These are phyloP conservation scores for Helicoverpa assulta DNA, from an alignment of 2,888 invertebrate species.

Conservation along the genomic window DNA sequence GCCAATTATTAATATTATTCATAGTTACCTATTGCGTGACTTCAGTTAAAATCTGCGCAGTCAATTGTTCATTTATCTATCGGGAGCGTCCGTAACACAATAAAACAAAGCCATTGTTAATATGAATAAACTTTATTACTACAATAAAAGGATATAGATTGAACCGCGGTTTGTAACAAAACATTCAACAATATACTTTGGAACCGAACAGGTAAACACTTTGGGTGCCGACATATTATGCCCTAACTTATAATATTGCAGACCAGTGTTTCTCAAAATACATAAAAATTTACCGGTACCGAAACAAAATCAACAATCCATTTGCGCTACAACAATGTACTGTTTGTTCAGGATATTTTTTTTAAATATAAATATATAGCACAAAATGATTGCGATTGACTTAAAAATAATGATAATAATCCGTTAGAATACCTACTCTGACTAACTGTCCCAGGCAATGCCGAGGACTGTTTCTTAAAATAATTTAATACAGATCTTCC, in stretches of 20 bases:
- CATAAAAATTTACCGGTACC: slow-evolving; percentile 52
- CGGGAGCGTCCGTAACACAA: slow-evolving; percentile 5
- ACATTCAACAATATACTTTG: slow-evolving; percentile 90
- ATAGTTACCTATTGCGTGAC: slow-evolving; percentile 10
- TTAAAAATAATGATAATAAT: slow-evolving; percentile 72
- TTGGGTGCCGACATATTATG: slow-evolving; percentile 88
- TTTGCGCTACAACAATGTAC: slow-evolving; percentile 66
- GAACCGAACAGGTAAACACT: slow-evolving; percentile 86
- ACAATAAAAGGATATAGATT: slow-evolving; percentile 88
- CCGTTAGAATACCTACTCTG: slow-evolving; percentile 73
- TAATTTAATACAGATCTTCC: slow-evolving; percentile 85
- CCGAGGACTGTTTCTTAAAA: slow-evolving; percentile 72
- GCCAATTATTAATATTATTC: neutral
- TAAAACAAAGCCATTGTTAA: slow-evolving; percentile 72
- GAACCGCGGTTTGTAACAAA: slow-evolving; percentile 85
- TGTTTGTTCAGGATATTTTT: slow-evolving; percentile 59
- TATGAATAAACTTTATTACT: slow-evolving; percentile 90
- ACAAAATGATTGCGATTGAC: slow-evolving; percentile 71
- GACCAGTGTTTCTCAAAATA: slow-evolving; percentile 89
- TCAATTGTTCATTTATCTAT: slow-evolving; percentile 1
- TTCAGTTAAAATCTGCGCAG: neutral
- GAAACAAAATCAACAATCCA: slow-evolving; percentile 64
- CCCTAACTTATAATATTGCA: slow-evolving; percentile 78
- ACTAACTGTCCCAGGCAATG: slow-evolving; percentile 71
- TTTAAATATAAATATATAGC: slow-evolving; percentile 57